Evolutionary conservation across 1,140 invertebrate genomes (phyloP).

Genomic region (Choristoneura fumiferana): DNA sequence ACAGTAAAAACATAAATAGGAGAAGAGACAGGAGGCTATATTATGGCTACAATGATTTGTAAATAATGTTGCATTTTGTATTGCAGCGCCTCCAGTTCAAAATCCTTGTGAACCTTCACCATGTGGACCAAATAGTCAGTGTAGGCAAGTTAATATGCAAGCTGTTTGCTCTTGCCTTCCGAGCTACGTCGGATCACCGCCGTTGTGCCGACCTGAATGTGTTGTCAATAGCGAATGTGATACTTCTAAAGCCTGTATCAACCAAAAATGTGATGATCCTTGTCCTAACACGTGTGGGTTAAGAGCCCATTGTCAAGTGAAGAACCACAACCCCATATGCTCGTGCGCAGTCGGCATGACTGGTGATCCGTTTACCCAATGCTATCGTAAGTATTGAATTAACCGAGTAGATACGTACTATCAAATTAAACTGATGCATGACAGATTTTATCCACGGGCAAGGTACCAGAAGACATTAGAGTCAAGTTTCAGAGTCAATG

Average conservation of each 20-base stretch:
- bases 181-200: slow-evolving; percentile 85
- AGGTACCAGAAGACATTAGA: too few species aligned
- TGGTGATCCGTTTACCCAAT: slow-evolving; percentile 85
- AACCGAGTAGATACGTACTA: not conserved
- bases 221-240: slow-evolving; percentile 87
- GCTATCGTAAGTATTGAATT: slow-evolving; percentile 63
- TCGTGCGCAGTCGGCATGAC: slow-evolving; percentile 85
- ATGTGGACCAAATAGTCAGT: slow-evolving; percentile 89
- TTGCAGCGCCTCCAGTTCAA: slow-evolving; percentile 78
- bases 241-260: slow-evolving; percentile 84
- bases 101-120: slow-evolving; percentile 86
- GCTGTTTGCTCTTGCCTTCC: slow-evolving; percentile 87
- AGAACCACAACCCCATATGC: slow-evolving; percentile 84
- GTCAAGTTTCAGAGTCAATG: too few species aligned
- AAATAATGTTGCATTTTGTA: slow-evolving; percentile 2
- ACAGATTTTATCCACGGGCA: too few species aligned
- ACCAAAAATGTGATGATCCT: slow-evolving; percentile 89
- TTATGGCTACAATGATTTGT: too few species aligned
- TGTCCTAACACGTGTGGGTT: slow-evolving; percentile 88
- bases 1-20: too few species aligned
- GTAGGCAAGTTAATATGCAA: slow-evolving; percentile 83
- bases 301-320: slow-evolving; percentile 84
- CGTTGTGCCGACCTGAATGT: slow-evolving; percentile 87
- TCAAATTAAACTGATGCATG: too few species aligned
- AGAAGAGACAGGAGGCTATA: too few species aligned